Evolutionary conservation across 2,888 invertebrate species (phyloP), one percentile per base, ranked within the genome.

Genomic region (Calameuta filiformis): DNA sequence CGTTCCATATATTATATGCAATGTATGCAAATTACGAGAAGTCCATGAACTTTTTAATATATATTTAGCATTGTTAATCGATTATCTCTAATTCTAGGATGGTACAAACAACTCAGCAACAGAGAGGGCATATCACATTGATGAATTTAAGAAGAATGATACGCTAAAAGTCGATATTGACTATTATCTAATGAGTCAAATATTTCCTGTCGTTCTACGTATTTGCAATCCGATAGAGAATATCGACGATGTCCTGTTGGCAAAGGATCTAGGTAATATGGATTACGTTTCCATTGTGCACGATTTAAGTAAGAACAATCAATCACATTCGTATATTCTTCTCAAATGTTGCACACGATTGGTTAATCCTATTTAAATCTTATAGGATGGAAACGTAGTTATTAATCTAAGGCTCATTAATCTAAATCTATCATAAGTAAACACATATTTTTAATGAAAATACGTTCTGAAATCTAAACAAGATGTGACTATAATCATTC

Each of bases 161-260:
- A 87, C 90, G 23, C 92, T 97, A 1, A 95, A 95, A 90, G 93
- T 97, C 3, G 99, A 99, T 91, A 94, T 94, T 2, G 94, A 95
- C 83, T 99, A 99, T 92, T 99, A 99, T 92, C 93, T 99, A 83
- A 94, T 97, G 0, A 96, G 98, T 89, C 99, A 99, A 93, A 94
- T 99, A 73, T 98, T 98, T 91, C 99, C 99, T 0, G 98, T 99
- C 0, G 96, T 99, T 81, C 95, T 97, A 37, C 94, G 99, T 83
- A 95, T 99, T 89, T 98, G 98, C 89, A 98, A 98, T 83, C 99
- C 99, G 0, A 96, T 99, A 73, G 98, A 98, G 83, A 98, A 98
- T 15, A 96, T 97, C 82, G 98, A 99, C 92, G 95, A 97, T 3
- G 96, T 96, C 76, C 94, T 96, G 81, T 95, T 99, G 81, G 99